Evolutionary conservation across 1,140 invertebrate genomes (phyloP), one percentile per base, ranked within the genome.

Genomic region (Lerema accius): DNA sequence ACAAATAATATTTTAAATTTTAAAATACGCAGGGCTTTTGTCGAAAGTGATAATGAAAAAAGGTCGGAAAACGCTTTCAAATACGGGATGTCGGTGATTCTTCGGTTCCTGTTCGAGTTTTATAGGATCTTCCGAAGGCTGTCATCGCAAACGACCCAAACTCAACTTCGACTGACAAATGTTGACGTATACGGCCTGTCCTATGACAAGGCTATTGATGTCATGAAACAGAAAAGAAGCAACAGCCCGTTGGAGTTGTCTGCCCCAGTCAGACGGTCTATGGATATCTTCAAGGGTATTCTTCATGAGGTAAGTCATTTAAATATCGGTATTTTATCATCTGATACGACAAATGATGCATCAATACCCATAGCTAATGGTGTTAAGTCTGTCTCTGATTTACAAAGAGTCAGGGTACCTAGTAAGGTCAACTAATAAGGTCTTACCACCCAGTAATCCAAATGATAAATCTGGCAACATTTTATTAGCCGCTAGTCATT

Each of bases 41-140:
- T 46, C 7, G 56, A 60, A 49, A 4, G 16, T 17, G 43, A 60
- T 26, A 60, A 39, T n/a, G 10, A 26, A 26, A 9, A 9, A n/a
- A 48, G 19, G 1, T 14, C 4, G 14, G 17, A 48, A 1, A 49
- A n/a, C 11, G 4, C 32, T 4, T 60, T 48, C 13, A 60, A 60
- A 17, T 60, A 60, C 10, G 56, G 32, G 0, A 60, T 46, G 32
- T 60, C 56, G n/a, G 32, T 60, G 0, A 49, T 60, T 3, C 11
- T 60, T 11, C 28, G 56, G 4, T 60, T 60, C 19, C 13, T 60
- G 11, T 19, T 60, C 17, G 56, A 60, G 17, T 60, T 60, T 45
- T 60, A 49, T 17, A 48, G 45, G 13, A 48, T 60, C 45, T 60
- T 60, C 35, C 48, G 45, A 13, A 60, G 16, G 17, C 17, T 60